Conservation (phyloP, 2,888 invertebrate genomes). For the Elegia similella region DNA sequence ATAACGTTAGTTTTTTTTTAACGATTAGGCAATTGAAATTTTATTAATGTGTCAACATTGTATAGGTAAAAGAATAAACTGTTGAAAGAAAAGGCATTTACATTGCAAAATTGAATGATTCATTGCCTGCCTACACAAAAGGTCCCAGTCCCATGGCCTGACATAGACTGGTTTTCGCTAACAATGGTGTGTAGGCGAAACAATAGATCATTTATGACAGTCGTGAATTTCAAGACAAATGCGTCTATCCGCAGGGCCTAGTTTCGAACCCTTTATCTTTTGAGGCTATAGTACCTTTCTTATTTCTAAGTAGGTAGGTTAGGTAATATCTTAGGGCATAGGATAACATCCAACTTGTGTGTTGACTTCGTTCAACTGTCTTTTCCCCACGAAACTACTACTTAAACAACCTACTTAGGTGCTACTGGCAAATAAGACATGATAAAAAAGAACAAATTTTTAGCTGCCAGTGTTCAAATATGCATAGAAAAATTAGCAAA, state of each 20-base stretch:
- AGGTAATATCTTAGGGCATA: no score
- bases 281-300: background rate
- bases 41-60: no score
- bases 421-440: background rate
- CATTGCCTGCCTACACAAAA: constrained; percentile 1
- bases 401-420: no score
- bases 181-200: constrained; percentile 8
- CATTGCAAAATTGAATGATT: constrained; percentile 2
- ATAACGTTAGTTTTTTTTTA: background rate
- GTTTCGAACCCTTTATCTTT: background rate
- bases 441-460: background rate
- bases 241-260: background rate
- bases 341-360: no score
- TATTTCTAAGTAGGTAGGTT: background rate
- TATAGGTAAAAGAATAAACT: no score
- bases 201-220: constrained; percentile 4
- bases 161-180: background rate
- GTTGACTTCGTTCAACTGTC: no score
- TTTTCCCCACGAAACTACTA: no score
- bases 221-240: background rate
- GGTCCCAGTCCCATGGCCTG: background rate
- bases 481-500: constrained; percentile 9
- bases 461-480: background rate
- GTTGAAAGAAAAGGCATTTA: background rate
- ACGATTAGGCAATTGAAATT: no score